These are phyloP conservation scores for Tylochromis polylepis DNA, from an alignment of 2,113 vertebrate species.

Conservation along the genomic window DNA sequence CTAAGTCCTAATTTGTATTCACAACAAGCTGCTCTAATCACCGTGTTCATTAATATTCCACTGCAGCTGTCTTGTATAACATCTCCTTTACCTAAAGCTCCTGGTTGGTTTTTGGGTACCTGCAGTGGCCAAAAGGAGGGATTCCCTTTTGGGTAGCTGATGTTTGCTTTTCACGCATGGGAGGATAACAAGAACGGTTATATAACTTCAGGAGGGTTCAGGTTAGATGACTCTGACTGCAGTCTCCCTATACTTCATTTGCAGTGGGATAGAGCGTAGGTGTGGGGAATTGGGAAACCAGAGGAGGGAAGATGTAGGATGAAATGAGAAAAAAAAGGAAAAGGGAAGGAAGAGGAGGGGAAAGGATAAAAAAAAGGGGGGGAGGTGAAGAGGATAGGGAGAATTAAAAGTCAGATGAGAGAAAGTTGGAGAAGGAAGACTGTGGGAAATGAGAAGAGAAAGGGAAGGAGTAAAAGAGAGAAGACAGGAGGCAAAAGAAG, in stretches of 20 bases:
- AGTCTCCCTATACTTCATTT: slow-evolving; percentile 19
- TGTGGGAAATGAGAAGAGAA: neutral
- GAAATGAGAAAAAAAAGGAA: neutral
- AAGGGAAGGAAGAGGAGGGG: neutral
- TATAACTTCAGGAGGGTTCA: slow-evolving; percentile 11
- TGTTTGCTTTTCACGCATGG: slow-evolving; percentile 19
- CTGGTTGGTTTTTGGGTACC: neutral
- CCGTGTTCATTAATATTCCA: slow-evolving; percentile 4
- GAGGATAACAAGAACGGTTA: slow-evolving; percentile 23
- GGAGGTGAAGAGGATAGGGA: neutral
- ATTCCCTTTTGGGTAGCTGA: slow-evolving; percentile 5
- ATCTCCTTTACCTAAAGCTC: neutral
- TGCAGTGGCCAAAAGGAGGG: neutral
- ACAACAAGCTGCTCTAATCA: neutral
- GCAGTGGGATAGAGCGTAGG: neutral
- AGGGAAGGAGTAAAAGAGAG: neutral
- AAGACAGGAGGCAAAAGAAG: neutral
- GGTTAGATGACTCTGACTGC: slow-evolving; percentile 31
- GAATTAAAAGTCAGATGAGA: neutral
- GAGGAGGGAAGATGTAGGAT: neutral
- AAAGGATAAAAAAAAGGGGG: neutral
- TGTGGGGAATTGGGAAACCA: neutral
- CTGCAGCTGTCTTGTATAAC: slow-evolving; percentile 41
- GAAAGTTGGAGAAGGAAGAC: neutral
- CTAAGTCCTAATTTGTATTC: neutral